These are phyloP conservation scores for Corvus cornix DNA, from an alignment of 2,113 vertebrate genomes.

Conservation along the genomic window DNA sequence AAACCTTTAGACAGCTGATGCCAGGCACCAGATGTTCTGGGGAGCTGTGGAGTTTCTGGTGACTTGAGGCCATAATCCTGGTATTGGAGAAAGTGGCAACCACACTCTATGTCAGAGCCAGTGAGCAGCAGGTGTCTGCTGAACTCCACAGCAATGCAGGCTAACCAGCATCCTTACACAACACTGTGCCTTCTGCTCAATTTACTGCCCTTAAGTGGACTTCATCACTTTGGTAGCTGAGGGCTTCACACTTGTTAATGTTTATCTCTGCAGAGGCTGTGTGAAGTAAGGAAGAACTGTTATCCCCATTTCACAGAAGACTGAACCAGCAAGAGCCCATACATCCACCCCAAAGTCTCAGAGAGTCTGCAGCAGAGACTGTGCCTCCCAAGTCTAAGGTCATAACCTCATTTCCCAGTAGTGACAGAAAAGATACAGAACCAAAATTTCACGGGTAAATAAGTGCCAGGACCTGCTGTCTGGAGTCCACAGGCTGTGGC, in stretches of 20 bases:
- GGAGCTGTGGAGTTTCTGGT: background rate
- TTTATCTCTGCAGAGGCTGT: background rate
- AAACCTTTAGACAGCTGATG: background rate
- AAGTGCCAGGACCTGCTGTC: background rate
- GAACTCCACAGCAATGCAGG: accelerated
- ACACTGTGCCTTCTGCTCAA: background rate
- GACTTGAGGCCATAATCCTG: background rate
- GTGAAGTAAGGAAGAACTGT: background rate
- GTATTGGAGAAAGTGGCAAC: background rate
- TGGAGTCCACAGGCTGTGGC: background rate
- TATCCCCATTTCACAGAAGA: background rate
- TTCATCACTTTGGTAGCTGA: background rate
- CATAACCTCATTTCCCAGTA: background rate
- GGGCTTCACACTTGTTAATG: background rate
- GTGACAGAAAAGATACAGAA: background rate
- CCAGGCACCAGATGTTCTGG: background rate
- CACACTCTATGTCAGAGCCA: background rate
- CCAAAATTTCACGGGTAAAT: background rate
- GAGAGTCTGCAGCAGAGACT: background rate
- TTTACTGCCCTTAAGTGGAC: background rate
- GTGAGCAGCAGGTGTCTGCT: background rate
- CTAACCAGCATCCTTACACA: background rate
- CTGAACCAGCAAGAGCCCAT: background rate
- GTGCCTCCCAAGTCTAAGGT: background rate
- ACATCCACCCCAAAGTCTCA: background rate